Percentiles rank a stretch among this genome's conserved stretches.
Evolutionary conservation across 2,113 vertebrate species (phyloP).

Genomic region (Solea solea): DNA sequence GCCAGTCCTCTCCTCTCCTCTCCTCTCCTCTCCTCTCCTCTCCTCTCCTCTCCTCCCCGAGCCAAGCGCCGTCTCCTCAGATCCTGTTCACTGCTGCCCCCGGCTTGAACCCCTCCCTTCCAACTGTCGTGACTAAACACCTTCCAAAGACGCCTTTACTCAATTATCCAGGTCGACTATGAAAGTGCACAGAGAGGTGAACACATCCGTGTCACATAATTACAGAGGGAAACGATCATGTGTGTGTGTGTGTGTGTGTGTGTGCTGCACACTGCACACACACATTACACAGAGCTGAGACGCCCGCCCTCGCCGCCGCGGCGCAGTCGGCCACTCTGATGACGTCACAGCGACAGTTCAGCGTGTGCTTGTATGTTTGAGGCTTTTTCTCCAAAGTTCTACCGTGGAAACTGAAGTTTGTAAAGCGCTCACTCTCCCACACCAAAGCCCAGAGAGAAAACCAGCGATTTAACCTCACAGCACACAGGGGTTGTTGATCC

Average conservation of each 20-base stretch:
- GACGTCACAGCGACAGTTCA: neutral
- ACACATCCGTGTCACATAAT: constrained; percentile 72
- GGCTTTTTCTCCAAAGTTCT: too few species aligned
- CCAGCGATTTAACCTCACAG: too few species aligned
- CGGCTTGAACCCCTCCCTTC: constrained; percentile 33
- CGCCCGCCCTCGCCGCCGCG: constrained; percentile 36
- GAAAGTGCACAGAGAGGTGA: constrained; percentile 51
- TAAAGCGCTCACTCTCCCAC: too few species aligned
- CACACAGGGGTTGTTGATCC: too few species aligned
- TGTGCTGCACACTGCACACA: constrained; percentile 66
- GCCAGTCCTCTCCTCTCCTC: constrained; percentile 70
- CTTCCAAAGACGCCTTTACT: constrained; percentile 51
- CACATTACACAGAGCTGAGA: constrained; percentile 67
- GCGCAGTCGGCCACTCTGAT: constrained; percentile 65
- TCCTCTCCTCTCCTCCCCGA: constrained; percentile 70
- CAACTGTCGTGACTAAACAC: constrained; percentile 18
- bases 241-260: constrained; percentile 14
- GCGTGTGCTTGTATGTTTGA: constrained; percentile 6
- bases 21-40: constrained; percentile 70
- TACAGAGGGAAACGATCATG: constrained; percentile 66
- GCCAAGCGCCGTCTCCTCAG: constrained; percentile 67
- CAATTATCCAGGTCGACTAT: constrained; percentile 27
- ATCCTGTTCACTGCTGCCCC: constrained; percentile 55
- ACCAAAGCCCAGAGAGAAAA: too few species aligned
- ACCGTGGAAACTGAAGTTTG: too few species aligned